phyloP scores from a whole-genome alignment of 2,113 vertebrate species.

The Rhabdomys dilectus region DNA sequence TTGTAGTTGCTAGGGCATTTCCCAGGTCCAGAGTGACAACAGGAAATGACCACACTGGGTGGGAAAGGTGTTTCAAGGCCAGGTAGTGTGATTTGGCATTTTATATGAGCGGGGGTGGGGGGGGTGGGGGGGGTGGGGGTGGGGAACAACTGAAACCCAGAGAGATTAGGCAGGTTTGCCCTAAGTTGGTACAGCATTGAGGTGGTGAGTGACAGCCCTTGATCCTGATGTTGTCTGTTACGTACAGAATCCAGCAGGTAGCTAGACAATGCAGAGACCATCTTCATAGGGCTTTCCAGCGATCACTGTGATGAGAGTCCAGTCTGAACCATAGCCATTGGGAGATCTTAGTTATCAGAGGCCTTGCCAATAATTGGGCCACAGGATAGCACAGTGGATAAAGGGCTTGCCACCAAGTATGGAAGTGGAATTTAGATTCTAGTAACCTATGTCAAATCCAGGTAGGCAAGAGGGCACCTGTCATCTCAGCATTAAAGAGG shows the following conservation, averaged over 20 bases:
- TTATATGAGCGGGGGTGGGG: too few relatives aligned
- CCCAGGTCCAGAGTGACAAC: not conserved
- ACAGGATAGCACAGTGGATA: not conserved
- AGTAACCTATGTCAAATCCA: not conserved
- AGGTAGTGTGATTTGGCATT: not conserved
- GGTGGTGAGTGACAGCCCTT: not conserved
- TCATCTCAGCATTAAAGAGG: not conserved
- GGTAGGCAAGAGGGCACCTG: not conserved
- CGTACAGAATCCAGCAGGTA: not conserved
- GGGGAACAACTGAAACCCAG: not conserved
- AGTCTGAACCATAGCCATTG: not conserved
- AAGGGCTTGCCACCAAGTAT: too few relatives aligned
- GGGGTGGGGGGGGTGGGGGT: too few relatives aligned
- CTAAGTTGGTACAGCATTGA: not conserved
- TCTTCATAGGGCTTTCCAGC: not conserved
- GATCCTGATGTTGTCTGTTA: not conserved
- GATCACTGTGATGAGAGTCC: not conserved
- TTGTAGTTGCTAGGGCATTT: not conserved
- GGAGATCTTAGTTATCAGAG: not conserved
- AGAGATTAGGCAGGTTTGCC: not conserved
- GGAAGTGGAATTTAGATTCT: not conserved
- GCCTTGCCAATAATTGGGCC: not conserved
- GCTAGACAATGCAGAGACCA: not conserved
- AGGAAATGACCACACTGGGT: not conserved
- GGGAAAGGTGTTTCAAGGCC: not conserved